Evolutionary conservation across 2,888 invertebrate species (phyloP), one percentile per base, ranked within the genome.

Genomic region (Calameuta pallipes): DNA sequence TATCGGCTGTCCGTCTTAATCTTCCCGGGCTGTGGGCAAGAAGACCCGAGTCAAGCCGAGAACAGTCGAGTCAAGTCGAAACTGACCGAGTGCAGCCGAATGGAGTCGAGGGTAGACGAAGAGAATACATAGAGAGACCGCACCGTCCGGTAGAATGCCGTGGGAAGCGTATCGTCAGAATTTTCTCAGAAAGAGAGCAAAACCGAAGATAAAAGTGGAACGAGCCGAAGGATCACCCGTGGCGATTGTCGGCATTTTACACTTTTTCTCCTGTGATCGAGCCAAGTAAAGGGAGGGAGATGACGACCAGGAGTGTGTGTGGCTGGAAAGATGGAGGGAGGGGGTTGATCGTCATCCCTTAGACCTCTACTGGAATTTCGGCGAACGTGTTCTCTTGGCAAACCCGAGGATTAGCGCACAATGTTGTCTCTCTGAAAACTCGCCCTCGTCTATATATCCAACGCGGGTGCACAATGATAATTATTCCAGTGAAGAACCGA

Each of bases 381-480:
- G 12, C 37, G 81, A 79, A 85, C 85, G 85, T 85, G 85, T 78
- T 77, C 76, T 68, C 75, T 79, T 74, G 77, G 73, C 73, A 75
- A 73, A 76, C 79, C 75, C 79, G 56, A 73, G 83, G 85, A 85
- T 85, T 85, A 85, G 73, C 75, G 79, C 11, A 75, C 71, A 71
- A 71, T 71, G 34, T 71, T 71, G 71, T 34, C 31, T 31, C 12
- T 34, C 71, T 71, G 31, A 56, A 56, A 56, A 71, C 34, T 34
- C 71, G 71, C 71, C 56, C 56, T 71, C 71, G 13, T 71, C 71
- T 71, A 31, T 31, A 15, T 71, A 31, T 71, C 71, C 71, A 31
- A 31, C 71, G 31, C 71, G 71, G 34, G 33, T 34, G 31, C 71
- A 34, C 71, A 31, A 34, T 34, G 71, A 71, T 71, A 71, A 71